Conservation (phyloP, 2,113 vertebrate genomes). For the Peromyscus polionotus region DNA sequence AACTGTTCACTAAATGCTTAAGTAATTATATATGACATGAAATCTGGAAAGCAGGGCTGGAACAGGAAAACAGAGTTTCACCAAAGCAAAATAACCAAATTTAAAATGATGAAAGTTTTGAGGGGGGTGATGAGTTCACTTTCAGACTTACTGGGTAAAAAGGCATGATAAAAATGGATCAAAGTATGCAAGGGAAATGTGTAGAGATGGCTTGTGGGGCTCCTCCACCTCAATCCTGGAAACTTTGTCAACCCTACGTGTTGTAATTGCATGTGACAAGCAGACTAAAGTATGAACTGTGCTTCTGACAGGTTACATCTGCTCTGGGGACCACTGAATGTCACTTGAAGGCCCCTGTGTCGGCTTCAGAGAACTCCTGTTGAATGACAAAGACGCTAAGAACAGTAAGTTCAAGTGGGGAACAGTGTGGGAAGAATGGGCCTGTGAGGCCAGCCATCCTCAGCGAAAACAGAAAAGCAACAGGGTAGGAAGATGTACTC, state of each 20-base stretch:
- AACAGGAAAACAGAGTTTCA: neutral
- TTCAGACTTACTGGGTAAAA: neutral
- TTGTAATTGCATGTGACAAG: neutral
- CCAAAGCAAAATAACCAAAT: neutral
- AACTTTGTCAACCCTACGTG: neutral
- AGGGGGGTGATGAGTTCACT: neutral
- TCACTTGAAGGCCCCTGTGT: neutral
- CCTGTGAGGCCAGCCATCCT: rapidly evolving
- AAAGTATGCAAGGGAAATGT: neutral
- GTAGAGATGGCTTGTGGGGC: neutral
- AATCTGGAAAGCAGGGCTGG: neutral
- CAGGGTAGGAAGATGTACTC: neutral
- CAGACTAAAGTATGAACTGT: neutral
- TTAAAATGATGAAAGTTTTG: neutral
- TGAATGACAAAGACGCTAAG: neutral
- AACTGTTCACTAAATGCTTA: neutral
- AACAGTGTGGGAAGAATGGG: neutral
- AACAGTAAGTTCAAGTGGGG: conserved; percentile 2
- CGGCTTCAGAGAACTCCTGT: conserved; percentile 16
- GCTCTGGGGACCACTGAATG: neutral
- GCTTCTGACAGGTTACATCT: conserved; percentile 28
- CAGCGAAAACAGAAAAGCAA: neutral
- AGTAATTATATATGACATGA: neutral
- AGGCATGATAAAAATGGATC: neutral
- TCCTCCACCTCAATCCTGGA: neutral